Evolutionary conservation across 2,113 vertebrate genomes (phyloP), one percentile per base, ranked within the genome.

Genomic region (Pipra filicauda): DNA sequence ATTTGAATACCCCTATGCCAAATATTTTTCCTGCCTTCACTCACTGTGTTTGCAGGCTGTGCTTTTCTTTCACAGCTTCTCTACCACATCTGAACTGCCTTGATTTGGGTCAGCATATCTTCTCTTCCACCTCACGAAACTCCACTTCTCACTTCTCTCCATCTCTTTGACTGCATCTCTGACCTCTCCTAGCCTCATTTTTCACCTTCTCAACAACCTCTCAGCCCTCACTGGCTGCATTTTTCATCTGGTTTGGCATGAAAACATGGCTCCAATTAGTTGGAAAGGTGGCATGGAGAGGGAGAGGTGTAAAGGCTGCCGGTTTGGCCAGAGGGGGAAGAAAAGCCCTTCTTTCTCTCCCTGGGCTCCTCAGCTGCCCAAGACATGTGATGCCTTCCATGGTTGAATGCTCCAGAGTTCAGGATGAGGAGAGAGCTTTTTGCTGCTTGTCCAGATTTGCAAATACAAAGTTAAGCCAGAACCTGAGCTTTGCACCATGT

Each of bases 161-260:
- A 1, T 30, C 73, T 93, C 69, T 85, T 55, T 1, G 7, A 28
- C 49, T 84, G 69, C 61, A 89, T 87, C 88, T 62, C 77, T 94
- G 85, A 93, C 85, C 93, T 89, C 46, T 54, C 33, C 27, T 39
- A 78, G 61, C 26, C 44, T 94, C 65, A 70, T 91, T 95, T 95
- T 96, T 96, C 83, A 93, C 69, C 70, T 95, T 49, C 93, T 78
- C 61, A 72, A 41, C 44, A 79, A 90, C 39, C 46, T 80, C 71
- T 70, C 33, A 26, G 59, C 58, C 65, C 26, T 95, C 30, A 2
- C 48, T 4, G 4, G 8, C 74, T 75, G 76, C 76, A 62, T 93
- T 96, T 96, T 78, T 92, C 83, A 84, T 88, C 82, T 41, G 44
- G 49, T 92, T 81, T 93, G 88, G 83, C 92, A 93, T 49, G 73